Conservation (phyloP, 2,888 invertebrate species). For the Drosophila ezoana region DNA sequence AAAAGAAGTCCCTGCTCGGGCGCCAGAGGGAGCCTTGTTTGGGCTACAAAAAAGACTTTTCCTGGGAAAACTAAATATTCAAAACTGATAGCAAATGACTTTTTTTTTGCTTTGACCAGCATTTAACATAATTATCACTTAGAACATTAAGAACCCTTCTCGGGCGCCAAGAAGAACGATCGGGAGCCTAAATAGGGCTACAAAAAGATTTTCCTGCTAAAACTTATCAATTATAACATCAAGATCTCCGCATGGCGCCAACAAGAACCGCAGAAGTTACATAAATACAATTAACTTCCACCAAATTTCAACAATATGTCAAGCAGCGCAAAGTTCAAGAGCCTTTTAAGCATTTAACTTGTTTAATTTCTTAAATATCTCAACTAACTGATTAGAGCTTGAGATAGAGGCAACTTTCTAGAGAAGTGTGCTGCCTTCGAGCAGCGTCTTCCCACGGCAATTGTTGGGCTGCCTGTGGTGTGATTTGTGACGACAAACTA, state of each 20-base stretch:
- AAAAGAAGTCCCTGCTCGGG: too few species aligned
- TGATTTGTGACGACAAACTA: conserved; percentile 21
- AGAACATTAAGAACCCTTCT: not conserved
- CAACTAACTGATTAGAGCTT: not conserved
- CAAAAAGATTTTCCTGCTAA: too few species aligned
- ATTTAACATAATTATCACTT: too few species aligned
- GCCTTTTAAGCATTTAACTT: conserved; percentile 4
- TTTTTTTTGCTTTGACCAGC: too few species aligned
- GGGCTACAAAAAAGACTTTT: too few species aligned
- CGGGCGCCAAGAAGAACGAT: not conserved
- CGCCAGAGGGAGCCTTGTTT: too few species aligned
- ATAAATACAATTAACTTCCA: not conserved
- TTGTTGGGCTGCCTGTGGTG: conserved; percentile 4
- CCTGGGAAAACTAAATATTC: too few species aligned
- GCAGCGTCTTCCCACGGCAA: conserved; percentile 32
- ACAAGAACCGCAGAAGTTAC: too few species aligned
- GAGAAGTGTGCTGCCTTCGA: conserved; percentile 9
- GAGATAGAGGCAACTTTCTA: conserved; percentile 28
- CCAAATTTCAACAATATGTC: not conserved
- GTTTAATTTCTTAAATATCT: conserved; percentile 1
- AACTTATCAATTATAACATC: too few species aligned
- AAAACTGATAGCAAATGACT: too few species aligned
- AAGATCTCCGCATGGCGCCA: too few species aligned
- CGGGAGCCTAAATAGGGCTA: too few species aligned
- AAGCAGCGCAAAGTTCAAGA: not conserved